Conservation (phyloP, 2,888 invertebrate species). For the Hesperia comma region DNA sequence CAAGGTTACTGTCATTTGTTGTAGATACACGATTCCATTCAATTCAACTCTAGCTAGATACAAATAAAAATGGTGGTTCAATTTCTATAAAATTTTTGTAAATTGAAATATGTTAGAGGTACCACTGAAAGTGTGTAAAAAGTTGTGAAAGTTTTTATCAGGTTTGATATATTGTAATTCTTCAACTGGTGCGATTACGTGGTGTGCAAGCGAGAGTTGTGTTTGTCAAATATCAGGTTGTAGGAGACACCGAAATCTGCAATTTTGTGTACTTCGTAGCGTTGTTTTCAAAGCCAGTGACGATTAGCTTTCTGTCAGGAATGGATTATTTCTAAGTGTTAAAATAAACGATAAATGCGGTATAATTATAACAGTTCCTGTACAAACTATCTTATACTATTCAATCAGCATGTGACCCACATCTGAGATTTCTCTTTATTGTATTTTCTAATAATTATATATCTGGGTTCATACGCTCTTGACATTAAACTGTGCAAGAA, state of each 20-base stretch:
- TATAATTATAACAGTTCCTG: slow-evolving; percentile 15
- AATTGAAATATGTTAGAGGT: slow-evolving; percentile 58
- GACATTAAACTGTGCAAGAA: slow-evolving; percentile 41
- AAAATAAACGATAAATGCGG: slow-evolving; percentile 41
- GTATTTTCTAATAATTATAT: slow-evolving; percentile 58
- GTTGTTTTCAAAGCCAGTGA: slow-evolving; percentile 33
- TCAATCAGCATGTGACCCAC: slow-evolving; percentile 83
- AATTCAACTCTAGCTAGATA: slow-evolving; percentile 67
- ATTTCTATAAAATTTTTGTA: slow-evolving; percentile 68
- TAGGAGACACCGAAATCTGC: slow-evolving; percentile 79
- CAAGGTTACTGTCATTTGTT: slow-evolving; percentile 41
- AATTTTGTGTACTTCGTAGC: slow-evolving; percentile 60
- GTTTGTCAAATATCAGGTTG: slow-evolving; percentile 83
- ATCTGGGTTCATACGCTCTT: slow-evolving; percentile 47
- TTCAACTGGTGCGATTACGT: slow-evolving; percentile 64
- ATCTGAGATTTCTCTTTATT: slow-evolving; percentile 81
- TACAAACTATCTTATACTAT: slow-evolving; percentile 61
- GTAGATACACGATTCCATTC: slow-evolving; percentile 70
- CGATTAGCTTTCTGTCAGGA: slow-evolving; percentile 13
- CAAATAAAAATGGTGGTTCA: slow-evolving; percentile 83
- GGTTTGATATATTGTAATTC: slow-evolving; percentile 52
- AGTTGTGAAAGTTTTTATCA: slow-evolving; percentile 55
- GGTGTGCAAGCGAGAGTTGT: slow-evolving; percentile 70
- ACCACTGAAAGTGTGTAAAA: slow-evolving; percentile 49
- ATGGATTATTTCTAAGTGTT: slow-evolving; percentile 15